phyloP scores from a whole-genome alignment of 2,113 vertebrate species.

The Stegastes partitus region DNA sequence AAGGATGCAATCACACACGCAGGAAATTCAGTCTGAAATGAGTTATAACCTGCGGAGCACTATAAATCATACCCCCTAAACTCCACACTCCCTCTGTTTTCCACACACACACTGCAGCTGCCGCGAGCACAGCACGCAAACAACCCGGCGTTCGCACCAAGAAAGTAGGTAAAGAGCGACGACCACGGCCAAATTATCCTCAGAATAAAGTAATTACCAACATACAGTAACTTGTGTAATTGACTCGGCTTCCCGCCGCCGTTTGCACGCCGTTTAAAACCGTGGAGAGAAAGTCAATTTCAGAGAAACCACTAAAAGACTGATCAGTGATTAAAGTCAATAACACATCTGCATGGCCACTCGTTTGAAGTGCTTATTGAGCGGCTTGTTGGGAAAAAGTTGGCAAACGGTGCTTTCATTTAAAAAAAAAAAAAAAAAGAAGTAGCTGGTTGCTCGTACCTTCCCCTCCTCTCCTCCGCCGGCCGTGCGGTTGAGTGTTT shows the following conservation, averaged over 20 bases:
- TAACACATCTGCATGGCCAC: constrained; percentile 68
- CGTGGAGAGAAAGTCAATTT: constrained; percentile 63
- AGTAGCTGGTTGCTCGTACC: constrained; percentile 3
- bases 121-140: constrained; percentile 23
- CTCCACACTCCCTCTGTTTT: constrained; percentile 42
- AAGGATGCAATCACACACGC: constrained; percentile 74
- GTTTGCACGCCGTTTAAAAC: constrained; percentile 59
- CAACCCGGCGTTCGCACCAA: background rate
- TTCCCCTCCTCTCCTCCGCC: background rate
- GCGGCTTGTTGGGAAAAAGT: constrained; percentile 63
- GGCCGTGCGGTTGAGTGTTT: constrained; percentile 33
- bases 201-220: constrained; percentile 64
- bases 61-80: constrained; percentile 75
- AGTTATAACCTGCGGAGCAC: constrained; percentile 76
- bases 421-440: no score
- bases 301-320: constrained; percentile 72
- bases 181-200: constrained; percentile 25
- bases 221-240: constrained; percentile 56
- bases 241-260: constrained; percentile 54
- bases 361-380: constrained; percentile 73
- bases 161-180: constrained; percentile 7
- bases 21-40: constrained; percentile 79
- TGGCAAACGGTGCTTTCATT: constrained; percentile 64
- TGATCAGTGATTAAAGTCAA: constrained; percentile 72
- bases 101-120: constrained; percentile 48